Evolutionary conservation across 2,888 invertebrate species (phyloP), one percentile per base, ranked within the genome.

Genomic region (Seira musarum): DNA sequence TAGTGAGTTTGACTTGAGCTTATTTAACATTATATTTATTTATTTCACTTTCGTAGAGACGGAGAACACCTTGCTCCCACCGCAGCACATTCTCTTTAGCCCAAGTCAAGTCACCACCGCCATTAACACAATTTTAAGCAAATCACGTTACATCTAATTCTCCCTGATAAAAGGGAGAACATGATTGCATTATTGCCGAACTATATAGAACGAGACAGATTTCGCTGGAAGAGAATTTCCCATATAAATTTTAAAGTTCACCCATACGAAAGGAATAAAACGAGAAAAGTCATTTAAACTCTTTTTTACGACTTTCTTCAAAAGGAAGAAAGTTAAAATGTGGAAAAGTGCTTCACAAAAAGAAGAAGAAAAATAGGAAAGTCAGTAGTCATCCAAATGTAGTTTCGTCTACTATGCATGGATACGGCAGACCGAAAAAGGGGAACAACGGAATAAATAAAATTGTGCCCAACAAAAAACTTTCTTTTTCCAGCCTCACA

Each of bases 131-230:
- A 40, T 40, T 40, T n/a, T 68, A 53, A 13, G 68, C 68, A 53
- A 68, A 68, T 68, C 68, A 68, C 68, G 68, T 68, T 46, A 70
- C 25, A 70, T 70, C 61, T 61, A 70, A 70, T 70, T 70, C 60
- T 40, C 40, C 40, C 40, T 40, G 40, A 40, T 40, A 40, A 40
- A 40, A 40, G 40, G 40, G 40, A 40, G n/a, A 40, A 40, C 40
- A 40, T 40, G 40, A 40, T 40, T 40, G 40, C 40, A 40, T 40
- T 40, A 40, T 40, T 40, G 6, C 6, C 5, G 40, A 40, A 13
- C 6, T 8, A 40, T 40, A 40, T 40, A 13, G 40, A 40, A 40
- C 13, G 40, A 13, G 40, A 40, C 40, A 40, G 40, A 13, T 40
- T 40, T n/a, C 40, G 40, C n/a, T n/a, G 13, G 40, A 40, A 40